These are phyloP conservation scores for Muntiacus reevesi DNA, from an alignment of 2,113 vertebrate genomes.

Conservation along the genomic window DNA sequence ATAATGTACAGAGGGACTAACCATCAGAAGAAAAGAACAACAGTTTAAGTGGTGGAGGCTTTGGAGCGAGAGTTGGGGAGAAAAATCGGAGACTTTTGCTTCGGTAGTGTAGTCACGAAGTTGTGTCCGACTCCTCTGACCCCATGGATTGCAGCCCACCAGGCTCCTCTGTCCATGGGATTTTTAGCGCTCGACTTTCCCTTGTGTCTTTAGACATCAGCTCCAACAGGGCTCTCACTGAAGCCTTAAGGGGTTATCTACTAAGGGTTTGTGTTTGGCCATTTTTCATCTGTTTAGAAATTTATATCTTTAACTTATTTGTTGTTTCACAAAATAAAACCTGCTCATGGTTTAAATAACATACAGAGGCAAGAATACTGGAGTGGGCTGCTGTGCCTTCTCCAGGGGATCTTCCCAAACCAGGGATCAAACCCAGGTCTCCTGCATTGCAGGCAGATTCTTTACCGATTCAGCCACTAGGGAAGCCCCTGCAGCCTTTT, in stretches of 20 bases:
- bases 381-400: background rate
- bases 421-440: background rate
- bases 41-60: background rate
- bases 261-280: accelerated
- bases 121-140: background rate
- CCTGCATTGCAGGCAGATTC: background rate
- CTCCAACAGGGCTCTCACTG: too few relatives aligned
- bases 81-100: accelerated
- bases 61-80: too few relatives aligned
- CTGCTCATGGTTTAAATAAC: background rate
- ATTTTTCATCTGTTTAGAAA: background rate
- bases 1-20: accelerated
- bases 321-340: background rate
- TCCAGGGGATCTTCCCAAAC: background rate
- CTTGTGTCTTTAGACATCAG: accelerated
- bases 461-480: background rate
- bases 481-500: background rate
- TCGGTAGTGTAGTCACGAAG: background rate
- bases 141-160: accelerated
- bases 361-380: background rate
- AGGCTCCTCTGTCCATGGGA: background rate
- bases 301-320: background rate
- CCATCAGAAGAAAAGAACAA: accelerated
- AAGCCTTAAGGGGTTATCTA: too few relatives aligned
- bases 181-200: accelerated